Base-by-base conservation (phyloP, 2,888 invertebrate species). In the Halictus quadricinctus region DNA sequence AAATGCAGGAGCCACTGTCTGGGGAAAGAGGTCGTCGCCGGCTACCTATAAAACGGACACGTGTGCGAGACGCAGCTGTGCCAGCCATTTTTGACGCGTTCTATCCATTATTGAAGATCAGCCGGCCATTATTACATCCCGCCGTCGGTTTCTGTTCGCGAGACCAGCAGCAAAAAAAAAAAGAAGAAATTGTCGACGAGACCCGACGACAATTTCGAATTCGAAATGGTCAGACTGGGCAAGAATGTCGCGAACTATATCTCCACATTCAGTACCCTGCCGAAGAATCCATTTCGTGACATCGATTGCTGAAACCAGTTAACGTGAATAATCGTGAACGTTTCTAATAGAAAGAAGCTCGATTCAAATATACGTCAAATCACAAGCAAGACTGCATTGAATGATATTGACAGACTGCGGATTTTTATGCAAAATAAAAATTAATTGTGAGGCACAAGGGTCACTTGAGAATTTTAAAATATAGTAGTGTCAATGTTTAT, bases 101-200 rank as follows among this genome's bases (percentile, higher is more conserved):
- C 80, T 66, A 73, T 85, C 85, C 85, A 85, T 85, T 85, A 85
- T 85, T 77, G 76, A 54, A 69, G 69, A 85, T 85, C 76, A 50
- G 73, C 58, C 64, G 29, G 76, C 78, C 78, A 81, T 86, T 85
- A 86, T 81, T 72, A 69, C 81, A 3, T 36, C 50, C 72, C 21
- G 66, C 50, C 18, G 36, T 8, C 36, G 50, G 50, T 21, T 50
- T 50, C 29, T 18, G 48, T 72, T 41, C 69, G 41, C 43, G 41
- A 10, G 43, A 5, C 10, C 12, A 8, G 1, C n/a, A 12, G 41
- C 36, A 36, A 36, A 36, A 36, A 36, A 5, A 36, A 5, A 0
- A 10, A 69, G 41, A 64, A 66, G 36, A 66, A 13, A 41, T 10
- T 21, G 41, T 41, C 69, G 13, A n/a, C 41, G 69, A 70, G 10